Evolutionary conservation across 1,140 invertebrate species (phyloP), one percentile per base, ranked within the genome.

Genomic region (Temnothorax nylanderi): DNA sequence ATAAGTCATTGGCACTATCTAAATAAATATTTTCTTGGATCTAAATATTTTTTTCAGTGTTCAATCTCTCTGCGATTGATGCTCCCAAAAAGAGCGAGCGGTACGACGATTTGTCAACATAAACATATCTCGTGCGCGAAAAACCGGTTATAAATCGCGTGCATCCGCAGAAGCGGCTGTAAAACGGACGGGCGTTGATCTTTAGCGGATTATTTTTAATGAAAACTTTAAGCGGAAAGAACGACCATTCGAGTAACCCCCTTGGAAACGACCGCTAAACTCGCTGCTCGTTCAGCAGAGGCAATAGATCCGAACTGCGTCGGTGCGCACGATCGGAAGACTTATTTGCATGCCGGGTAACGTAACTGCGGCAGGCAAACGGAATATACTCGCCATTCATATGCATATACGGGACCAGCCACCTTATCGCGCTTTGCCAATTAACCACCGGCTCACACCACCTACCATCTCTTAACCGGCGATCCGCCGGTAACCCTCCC

Each of bases 361-460:
- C 89, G 89, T 87, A 86, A 71, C 60, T n/a, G 51, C 41, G 21
- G 47, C 86, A 65, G 16, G 64, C 89, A 86, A 90, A 90, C 81
- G 89, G 89, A 90, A 90, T 90, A 88, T 90, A 88, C 85, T 90
- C 86, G 47, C 67, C 77, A 92, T 92, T 93, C 89, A 86, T 93
- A 93, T 92, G 90, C 92, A 92, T 92, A 93, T 92, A 58, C 80
- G 86, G 80, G 77, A 69, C 82, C 77, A 88, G 69, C 90, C 90
- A 87, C 89, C 89, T 92, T 92, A 93, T 92, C 91, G 89, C 87
- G 87, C 91, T 91, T 91, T 87, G 86, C 88, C 90, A 93, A 93
- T 93, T 93, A 92, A 90, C 90, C 78, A 74, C 80, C 67, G 69
- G 16, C 58, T 58, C 44, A n/a, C 84, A 34, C 62, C 62, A 16